Conservation (phyloP, 2,888 invertebrate genomes). For the Electrophaes corylata region DNA sequence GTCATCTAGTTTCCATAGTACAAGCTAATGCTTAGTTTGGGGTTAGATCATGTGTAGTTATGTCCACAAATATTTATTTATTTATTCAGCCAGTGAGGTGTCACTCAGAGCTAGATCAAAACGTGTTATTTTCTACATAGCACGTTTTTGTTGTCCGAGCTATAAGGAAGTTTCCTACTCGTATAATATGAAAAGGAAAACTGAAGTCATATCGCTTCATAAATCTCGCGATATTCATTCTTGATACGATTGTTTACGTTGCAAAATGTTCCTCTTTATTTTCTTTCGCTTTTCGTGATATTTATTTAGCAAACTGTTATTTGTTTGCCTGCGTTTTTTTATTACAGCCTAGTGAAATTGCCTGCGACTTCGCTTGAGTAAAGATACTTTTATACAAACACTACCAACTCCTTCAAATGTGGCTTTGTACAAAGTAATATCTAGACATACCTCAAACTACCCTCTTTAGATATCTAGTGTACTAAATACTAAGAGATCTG, state of each 20-base stretch:
- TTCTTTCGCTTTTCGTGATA: slow-evolving; percentile 41
- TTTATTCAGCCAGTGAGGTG: no score
- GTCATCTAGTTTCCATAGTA: no score
- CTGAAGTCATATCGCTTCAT: slow-evolving; percentile 69
- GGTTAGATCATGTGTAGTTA: no score
- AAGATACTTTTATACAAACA: no score
- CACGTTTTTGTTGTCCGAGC: background rate
- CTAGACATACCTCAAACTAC: no score
- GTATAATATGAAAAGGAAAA: slow-evolving; percentile 72
- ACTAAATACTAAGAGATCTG: no score
- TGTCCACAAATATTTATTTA: no score
- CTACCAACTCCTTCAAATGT: no score
- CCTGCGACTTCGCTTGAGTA: no score
- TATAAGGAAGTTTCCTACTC: slow-evolving; percentile 52
- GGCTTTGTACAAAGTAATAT: no score
- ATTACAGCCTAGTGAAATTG: background rate
- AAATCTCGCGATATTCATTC: slow-evolving; percentile 69
- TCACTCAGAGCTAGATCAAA: background rate
- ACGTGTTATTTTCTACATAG: slow-evolving; percentile 1
- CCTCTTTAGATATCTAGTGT: no score
- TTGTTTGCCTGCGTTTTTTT: slow-evolving; percentile 28
- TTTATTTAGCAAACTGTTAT: slow-evolving; percentile 18
- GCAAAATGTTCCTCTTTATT: slow-evolving; percentile 54
- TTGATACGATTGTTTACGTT: slow-evolving; percentile 57
- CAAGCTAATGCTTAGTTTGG: no score